Base-by-base conservation (phyloP, 2,113 vertebrate species). In the Scytalopus superciliaris region DNA sequence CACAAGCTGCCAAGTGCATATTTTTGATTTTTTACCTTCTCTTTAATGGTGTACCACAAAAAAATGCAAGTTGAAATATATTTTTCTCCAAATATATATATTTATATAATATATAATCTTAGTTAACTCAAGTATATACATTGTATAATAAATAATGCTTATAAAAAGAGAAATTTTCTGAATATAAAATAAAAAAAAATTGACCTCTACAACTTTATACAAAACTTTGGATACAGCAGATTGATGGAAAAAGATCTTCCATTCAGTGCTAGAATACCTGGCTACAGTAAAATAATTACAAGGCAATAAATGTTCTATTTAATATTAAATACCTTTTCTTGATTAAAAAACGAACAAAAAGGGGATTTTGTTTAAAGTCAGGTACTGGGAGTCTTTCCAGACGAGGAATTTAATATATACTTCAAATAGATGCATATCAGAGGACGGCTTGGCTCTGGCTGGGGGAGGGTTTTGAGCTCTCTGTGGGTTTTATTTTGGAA, bases 71-170 rank as follows among this genome's bases (percentile, higher is more conserved):
- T 96, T 98, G 97, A 97, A 98, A 97, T 98, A 98, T 88, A 97
- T 98, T 97, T 98, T 98, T 98, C 96, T 98, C 98, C 98, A 98
- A 98, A 98, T 98, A 98, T 98, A 98, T 93, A 97, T 98, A 98
- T 99, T 99, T 98, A 99, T 99, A 99, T 99, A 99, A 99, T 99
- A 99, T 99, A 99, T 99, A 99, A 99, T 99, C 98, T 99, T 99
- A 99, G 99, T 99, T 99, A 99, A 99, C 98, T 98, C 99, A 99
- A 98, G 98, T 99, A 99, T 99, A 99, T 99, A 99, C 99, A 99
- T 98, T 98, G 98, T 99, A 99, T 99, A 99, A 99, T 99, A 99
- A 99, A 99, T 99, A 99, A 99, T 98, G 99, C 99, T 99, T 99
- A 99, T 99, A 99, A 99, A 99, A 99, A 99, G 99, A 99, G 99